These are phyloP conservation scores for Heliconius hortense DNA, from an alignment of 2,888 invertebrate species.

Conservation along the genomic window DNA sequence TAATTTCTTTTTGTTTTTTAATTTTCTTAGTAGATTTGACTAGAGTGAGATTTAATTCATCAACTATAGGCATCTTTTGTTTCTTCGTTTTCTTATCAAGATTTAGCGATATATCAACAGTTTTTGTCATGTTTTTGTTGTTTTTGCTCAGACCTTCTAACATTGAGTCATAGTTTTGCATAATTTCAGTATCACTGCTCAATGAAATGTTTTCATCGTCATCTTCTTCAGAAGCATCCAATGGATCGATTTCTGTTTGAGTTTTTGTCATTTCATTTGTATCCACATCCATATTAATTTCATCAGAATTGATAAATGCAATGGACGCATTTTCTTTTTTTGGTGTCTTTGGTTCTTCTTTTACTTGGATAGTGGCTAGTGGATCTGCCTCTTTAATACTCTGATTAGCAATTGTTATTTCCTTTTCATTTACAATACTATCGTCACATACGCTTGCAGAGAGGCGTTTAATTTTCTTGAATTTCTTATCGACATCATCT, in stretches of 20 bases:
- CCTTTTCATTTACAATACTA: constrained; percentile 58
- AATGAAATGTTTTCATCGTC: constrained; percentile 46
- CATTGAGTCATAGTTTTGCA: constrained; percentile 66
- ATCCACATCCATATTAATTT: constrained; percentile 54
- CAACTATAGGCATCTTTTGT: constrained; percentile 56
- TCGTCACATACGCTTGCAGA: constrained; percentile 55
- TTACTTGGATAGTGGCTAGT: constrained; percentile 52
- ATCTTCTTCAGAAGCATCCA: constrained; percentile 46
- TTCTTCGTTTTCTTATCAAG: constrained; percentile 57
- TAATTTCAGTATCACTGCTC: constrained; percentile 68
- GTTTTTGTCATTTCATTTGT: constrained; percentile 55
- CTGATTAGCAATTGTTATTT: constrained; percentile 59
- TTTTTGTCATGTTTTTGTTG: constrained; percentile 50
- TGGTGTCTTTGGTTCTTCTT: constrained; percentile 66
- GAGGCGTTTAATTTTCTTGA: constrained; percentile 50
- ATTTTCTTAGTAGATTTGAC: constrained; percentile 48
- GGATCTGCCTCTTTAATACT: constrained; percentile 57
- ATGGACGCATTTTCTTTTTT: constrained; percentile 58
- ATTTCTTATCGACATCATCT: constrained; percentile 21
- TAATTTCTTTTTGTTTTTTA: constrained; percentile 39
- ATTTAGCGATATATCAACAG: constrained; percentile 60
- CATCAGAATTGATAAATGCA: constrained; percentile 52
- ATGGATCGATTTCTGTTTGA: constrained; percentile 61
- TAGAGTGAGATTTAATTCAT: constrained; percentile 68
- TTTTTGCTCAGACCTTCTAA: constrained; percentile 59